A percentile compares a stretch with the other conserved stretches of the same genome.
Evolutionary conservation across 1,140 invertebrate genomes (phyloP).

Genomic region (Trachymyrmex septentrionalis): DNA sequence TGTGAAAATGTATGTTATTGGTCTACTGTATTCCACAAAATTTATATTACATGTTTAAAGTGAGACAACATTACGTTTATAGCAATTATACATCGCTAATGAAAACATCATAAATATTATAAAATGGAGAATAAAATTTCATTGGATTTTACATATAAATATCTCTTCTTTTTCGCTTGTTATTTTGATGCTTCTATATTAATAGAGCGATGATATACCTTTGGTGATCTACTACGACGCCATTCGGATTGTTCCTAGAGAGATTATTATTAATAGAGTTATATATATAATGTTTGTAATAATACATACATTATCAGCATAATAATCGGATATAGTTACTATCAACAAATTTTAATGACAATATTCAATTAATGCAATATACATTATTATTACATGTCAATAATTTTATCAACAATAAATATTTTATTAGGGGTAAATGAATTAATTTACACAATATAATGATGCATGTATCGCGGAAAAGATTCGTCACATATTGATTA

Average conservation of each 20-base stretch:
- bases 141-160: conserved; percentile 1
- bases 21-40: neutral
- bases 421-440: conserved; percentile 23
- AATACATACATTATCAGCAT: conserved; percentile 22
- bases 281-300: neutral
- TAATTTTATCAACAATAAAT: neutral
- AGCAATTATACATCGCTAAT: conserved; percentile 10
- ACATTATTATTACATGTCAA: neutral
- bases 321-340: conserved; percentile 25
- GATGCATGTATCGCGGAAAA: neutral
- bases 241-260: conserved; percentile 78
- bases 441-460: neutral
- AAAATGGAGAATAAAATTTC: conserved; percentile 8
- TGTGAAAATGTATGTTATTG: neutral
- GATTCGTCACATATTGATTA: conserved; percentile 17
- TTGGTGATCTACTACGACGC: conserved; percentile 79
- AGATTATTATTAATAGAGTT: conserved; percentile 3
- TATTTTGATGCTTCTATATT: conserved; percentile 63
- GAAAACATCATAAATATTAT: conserved; percentile 31
- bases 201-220: conserved; percentile 78
- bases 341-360: conserved; percentile 25
- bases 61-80: conserved; percentile 32
- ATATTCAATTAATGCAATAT: conserved; percentile 41
- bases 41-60: conserved; percentile 11
- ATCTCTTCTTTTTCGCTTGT: neutral